Base-by-base conservation (phyloP, 1,140 invertebrate genomes). In the Augochlora pura region DNA sequence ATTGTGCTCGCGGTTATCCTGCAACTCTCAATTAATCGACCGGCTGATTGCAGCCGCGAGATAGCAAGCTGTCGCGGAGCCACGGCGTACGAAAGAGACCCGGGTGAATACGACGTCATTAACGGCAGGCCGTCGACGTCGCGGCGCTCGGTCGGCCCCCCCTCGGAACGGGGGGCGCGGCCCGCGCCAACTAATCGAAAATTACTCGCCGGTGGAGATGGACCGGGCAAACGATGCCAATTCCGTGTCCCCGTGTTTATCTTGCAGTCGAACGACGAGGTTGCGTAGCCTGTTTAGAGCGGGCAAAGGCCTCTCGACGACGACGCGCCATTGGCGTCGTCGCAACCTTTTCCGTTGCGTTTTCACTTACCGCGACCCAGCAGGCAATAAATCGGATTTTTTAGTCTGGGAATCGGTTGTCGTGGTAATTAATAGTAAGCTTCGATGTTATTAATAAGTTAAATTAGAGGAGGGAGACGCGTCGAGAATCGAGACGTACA, bases 11-110 rank as follows among this genome's bases (percentile, higher is more conserved):
- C 66, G 81, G 84, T 82, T 87, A 85, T 87, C 85, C 70, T 60
- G 75, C 80, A n/a, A 70, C 71, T 79, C 72, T 86, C 81, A 85
- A 87, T 87, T 87, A 87, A 87, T 87, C 83, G 85, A 77, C 62
- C 57, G 75, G 60, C 71, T 83, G 86, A 87, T 87, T 87, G 86
- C 81, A 76, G 21, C 66, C 52, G 63, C 70, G 85, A 46, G 42
- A 87, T 87, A 86, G 25, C 73, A 86, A 52, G 38, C 60, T 78
- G 80, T 62, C 64, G 32, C 68, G 63, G 69, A 54, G 62, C 68
- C 77, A 57, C 68, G 59, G 46, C 32, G 32, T 60, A 46, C 64
- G 71, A 83, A 71, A 80, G 71, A 83, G n/a, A n/a, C n/a, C n/a
- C 81, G 66, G 70, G 57, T 68, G 79, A 77, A 79, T 79, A 74